phyloP scores from a whole-genome alignment of 2,113 vertebrate species.

The Anhinga anhinga region DNA sequence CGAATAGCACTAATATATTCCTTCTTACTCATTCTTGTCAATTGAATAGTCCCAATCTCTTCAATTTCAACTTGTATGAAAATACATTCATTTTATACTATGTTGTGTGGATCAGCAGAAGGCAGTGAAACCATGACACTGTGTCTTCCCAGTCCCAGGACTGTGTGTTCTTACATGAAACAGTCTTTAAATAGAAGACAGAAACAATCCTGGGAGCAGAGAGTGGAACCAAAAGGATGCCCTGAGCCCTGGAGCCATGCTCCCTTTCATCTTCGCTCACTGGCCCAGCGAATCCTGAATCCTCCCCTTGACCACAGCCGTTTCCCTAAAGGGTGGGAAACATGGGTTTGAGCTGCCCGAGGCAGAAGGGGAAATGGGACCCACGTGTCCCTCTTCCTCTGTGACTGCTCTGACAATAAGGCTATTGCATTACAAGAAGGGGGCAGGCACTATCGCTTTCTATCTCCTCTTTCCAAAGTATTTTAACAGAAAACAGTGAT shows the following conservation, averaged over 20 bases:
- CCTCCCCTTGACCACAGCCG: not conserved
- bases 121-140: not conserved
- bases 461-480: not conserved
- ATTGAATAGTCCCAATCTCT: not conserved
- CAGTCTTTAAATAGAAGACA: slow-evolving; percentile 19
- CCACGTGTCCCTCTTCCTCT: not conserved
- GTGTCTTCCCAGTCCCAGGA: not conserved
- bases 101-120: not conserved
- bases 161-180: not conserved
- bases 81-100: not conserved
- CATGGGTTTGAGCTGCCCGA: not conserved
- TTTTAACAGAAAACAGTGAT: slow-evolving; percentile 16
- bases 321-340: not conserved
- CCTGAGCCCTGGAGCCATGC: not conserved
- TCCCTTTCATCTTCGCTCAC: not conserved
- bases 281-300: not conserved
- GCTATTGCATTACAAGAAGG: not conserved
- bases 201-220: not conserved
- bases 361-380: slow-evolving; percentile 12
- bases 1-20: not conserved
- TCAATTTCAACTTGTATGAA: not conserved
- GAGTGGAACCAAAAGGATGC: not conserved
- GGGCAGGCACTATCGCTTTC: not conserved
- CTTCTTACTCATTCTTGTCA: not conserved
- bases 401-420: not conserved